These are phyloP conservation scores for Amphipoea oculea DNA, from an alignment of 2,888 invertebrate species.

Conservation along the genomic window DNA sequence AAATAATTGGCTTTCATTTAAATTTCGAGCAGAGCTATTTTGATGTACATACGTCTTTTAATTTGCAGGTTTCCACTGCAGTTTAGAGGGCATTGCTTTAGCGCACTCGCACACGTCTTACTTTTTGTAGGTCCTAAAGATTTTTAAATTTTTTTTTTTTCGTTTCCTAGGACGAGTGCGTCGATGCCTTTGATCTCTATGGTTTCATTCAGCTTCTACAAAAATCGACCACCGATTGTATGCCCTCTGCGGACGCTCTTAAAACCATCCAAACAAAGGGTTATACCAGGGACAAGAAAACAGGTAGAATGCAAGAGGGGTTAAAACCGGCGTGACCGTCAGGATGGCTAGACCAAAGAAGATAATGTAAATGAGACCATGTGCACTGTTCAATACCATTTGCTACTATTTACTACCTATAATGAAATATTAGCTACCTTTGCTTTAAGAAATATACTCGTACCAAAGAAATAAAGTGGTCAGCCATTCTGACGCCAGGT, in stretches of 20 bases:
- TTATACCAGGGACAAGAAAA: not conserved
- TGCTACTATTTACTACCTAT: too few relatives aligned
- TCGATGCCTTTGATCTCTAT: not conserved
- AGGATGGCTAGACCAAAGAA: too few relatives aligned
- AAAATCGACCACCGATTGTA: not conserved
- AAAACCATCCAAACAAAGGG: not conserved
- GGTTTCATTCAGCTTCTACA: not conserved
- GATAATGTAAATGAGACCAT: too few relatives aligned
- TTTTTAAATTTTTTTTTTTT: too few relatives aligned
- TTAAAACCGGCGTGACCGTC: not conserved
- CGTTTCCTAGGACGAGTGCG: not conserved
- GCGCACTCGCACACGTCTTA: not conserved
- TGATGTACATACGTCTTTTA: not conserved
- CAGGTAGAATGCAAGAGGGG: not conserved
- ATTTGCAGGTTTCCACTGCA: not conserved
- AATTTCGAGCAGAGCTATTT: not conserved
- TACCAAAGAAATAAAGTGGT: too few relatives aligned
- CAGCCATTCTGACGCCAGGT: too few relatives aligned
- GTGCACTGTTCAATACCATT: too few relatives aligned
- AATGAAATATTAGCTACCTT: too few relatives aligned
- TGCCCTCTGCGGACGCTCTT: not conserved
- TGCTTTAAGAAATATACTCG: too few relatives aligned
- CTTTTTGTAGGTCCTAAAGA: too few relatives aligned
- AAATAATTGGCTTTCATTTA: not conserved
- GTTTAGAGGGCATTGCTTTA: not conserved